phyloP scores from a whole-genome alignment of 1,140 invertebrate genomes.

The Polypedilum pembai region DNA sequence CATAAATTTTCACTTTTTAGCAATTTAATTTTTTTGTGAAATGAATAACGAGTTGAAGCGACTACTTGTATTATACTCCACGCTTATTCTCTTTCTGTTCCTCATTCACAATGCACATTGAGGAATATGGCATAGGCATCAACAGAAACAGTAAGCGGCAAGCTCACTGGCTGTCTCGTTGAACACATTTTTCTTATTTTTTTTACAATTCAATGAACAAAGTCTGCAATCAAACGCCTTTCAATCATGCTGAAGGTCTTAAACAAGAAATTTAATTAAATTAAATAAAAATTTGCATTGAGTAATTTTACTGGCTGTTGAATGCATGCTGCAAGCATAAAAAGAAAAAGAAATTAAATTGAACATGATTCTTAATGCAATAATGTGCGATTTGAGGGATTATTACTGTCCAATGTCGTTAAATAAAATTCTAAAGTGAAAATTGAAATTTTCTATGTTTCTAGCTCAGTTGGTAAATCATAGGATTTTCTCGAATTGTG shows the following conservation, averaged over 20 bases:
- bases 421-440: too few relatives aligned
- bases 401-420: slow-evolving; percentile 12
- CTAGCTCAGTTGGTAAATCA: background rate
- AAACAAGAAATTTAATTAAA: slow-evolving; percentile 26
- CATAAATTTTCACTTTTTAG: too few relatives aligned
- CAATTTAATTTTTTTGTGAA: background rate
- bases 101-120: background rate
- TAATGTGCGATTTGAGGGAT: background rate
- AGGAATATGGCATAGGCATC: background rate
- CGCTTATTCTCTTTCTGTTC: background rate
- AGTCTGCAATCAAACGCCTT: slow-evolving; percentile 26
- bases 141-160: background rate
- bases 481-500: background rate
- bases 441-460: too few relatives aligned
- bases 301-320: background rate
- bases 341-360: background rate
- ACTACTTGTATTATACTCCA: slow-evolving; percentile 15
- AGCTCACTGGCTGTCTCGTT: background rate
- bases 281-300: slow-evolving; percentile 24
- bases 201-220: slow-evolving; percentile 19
- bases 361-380: background rate
- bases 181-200: slow-evolving; percentile 4
- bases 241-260: slow-evolving; percentile 27
- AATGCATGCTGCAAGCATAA: background rate
- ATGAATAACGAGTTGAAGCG: slow-evolving; percentile 24